Base-by-base conservation (phyloP, 2,888 invertebrate genomes). In the Epirrhoe alternata region DNA sequence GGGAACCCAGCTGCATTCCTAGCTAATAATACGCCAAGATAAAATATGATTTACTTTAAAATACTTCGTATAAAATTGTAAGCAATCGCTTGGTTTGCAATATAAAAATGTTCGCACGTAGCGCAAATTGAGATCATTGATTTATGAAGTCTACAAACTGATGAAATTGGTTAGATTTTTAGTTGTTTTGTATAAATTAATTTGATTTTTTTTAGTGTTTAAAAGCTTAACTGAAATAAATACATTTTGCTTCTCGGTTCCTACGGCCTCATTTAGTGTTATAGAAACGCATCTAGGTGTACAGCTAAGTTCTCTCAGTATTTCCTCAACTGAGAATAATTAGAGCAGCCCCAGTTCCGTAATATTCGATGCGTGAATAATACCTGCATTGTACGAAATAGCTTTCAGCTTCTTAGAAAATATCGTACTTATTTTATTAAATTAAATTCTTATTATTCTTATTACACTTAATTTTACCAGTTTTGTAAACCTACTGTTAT, bases 301-400 rank as follows among this genome's bases (percentile, higher is more conserved):
- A 45, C 5, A 45, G 8, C 50, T 24, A 38, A 42, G 35, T 31
- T 59, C 10, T 57, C 24, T 42, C 35, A 17, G 58, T 24, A 51
- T 51, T 59, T 50, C 51, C 50, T 51, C 38, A 51, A 14, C 17
- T 0, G 5, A 12, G n/a, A 51, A 24, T 51, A 59, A 51, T 51
- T 51, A 59, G 38, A 51, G 33, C n/a, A 58, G 50, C 35, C 17
- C 7, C 16, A 56, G 31, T 14, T 31, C 12, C 8, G 31, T 50
- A 24, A 24, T 50, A 6, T 35, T 35, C 17, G 50, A 35, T 50
- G 58, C 12, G 49, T 35, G 35, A 58, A 35, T 58, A 58, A 33
- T 35, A 35, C 35, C 35, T 58, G 49, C 47, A 50, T 57, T 50
- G 12, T 50, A 49, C 1, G 12, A 33, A 35, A 35, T n/a, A 45